Evolutionary conservation across 2,888 invertebrate genomes (phyloP), one percentile per base, ranked within the genome.

Genomic region (Cerastis rubricosa): DNA sequence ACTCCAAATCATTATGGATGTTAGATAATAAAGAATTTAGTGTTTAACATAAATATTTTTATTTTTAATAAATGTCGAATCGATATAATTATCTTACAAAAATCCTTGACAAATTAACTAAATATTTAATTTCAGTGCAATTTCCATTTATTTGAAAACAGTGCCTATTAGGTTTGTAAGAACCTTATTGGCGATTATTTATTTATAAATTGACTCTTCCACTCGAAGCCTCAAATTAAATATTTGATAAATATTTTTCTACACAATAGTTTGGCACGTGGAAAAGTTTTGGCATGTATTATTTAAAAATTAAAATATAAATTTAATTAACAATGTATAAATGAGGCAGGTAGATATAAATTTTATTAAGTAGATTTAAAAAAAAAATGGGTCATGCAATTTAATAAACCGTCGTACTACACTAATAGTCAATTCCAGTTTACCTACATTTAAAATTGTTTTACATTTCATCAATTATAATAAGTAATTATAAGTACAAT

Each of bases 401-500:
- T 47, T 47, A 70, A 45, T 43, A 59, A 80, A 74, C 66, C 70
- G 51, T 71, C 65, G 47, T 29, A 51, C 71, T 67, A 77, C 63
- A 78, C 74, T 72, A 43, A 83, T 74, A 84, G 66, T 87, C 83
- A 89, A 87, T 88, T 88, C 89, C 83, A 81, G 76, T 78, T 86
- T 68, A 83, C 67, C 80, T 79, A 87, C 66, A 76, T 51, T 57
- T 70, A 66, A 69, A 77, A 51, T 78, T 65, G 43, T 74, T 79
- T 79, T 74, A 77, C 43, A 78, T 66, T 74, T 75, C 40, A 71
- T 73, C 43, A 78, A 65, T 68, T 73, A 74, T 54, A 81, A 71
- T 81, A 17, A 68, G 29, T 74, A 29, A 64, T 65, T n/a, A 29
- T 54, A 80, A 64, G 40, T 61, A 76, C 64, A 63, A 63, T 45